Conservation (phyloP, 2,797 vertebrate genomes). For the Gephyroberyx darwinii region DNA sequence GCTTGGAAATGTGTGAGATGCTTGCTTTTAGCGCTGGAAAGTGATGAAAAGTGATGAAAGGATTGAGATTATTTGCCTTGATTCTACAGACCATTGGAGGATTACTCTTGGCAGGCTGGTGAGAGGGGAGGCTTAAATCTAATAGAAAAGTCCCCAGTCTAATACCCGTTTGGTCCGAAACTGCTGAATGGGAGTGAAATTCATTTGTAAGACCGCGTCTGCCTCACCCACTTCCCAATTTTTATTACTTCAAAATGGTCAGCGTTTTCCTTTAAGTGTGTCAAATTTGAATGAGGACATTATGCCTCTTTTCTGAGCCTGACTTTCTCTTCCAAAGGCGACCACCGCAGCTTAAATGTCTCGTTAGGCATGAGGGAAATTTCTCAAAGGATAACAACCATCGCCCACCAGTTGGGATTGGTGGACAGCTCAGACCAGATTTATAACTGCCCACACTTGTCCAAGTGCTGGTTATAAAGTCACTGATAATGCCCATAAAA, state of each 20-base stretch:
- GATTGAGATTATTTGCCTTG: slow-evolving; percentile 72
- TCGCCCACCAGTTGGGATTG: slow-evolving; percentile 62
- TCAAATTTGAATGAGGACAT: slow-evolving; percentile 79
- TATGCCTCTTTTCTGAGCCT: slow-evolving; percentile 65
- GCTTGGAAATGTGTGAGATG: slow-evolving; percentile 38
- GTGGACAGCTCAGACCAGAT: slow-evolving; percentile 55
- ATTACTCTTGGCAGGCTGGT: slow-evolving; percentile 58
- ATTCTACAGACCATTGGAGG: slow-evolving; percentile 61
- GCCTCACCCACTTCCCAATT: slow-evolving; percentile 57
- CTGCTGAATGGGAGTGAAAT: slow-evolving; percentile 77
- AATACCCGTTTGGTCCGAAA: slow-evolving; percentile 71
- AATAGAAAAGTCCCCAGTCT: slow-evolving; percentile 66
- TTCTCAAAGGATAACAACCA: slow-evolving; percentile 73
- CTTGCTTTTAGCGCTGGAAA: slow-evolving; percentile 38
- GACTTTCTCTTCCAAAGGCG: slow-evolving; percentile 60
- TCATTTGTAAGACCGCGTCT: slow-evolving; percentile 67
- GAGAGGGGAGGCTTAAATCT: slow-evolving; percentile 65
- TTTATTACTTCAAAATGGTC: slow-evolving; percentile 76
- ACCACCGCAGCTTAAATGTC: slow-evolving; percentile 72
- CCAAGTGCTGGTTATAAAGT: slow-evolving; percentile 55
- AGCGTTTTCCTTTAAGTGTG: slow-evolving; percentile 78
- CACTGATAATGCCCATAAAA: slow-evolving; percentile 59
- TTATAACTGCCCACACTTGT: slow-evolving; percentile 61
- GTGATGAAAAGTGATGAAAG: slow-evolving; percentile 77
- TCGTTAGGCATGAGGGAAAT: slow-evolving; percentile 71